Evolutionary conservation across 2,888 invertebrate species (phyloP).

Genomic region (Drosophila colorata): DNA sequence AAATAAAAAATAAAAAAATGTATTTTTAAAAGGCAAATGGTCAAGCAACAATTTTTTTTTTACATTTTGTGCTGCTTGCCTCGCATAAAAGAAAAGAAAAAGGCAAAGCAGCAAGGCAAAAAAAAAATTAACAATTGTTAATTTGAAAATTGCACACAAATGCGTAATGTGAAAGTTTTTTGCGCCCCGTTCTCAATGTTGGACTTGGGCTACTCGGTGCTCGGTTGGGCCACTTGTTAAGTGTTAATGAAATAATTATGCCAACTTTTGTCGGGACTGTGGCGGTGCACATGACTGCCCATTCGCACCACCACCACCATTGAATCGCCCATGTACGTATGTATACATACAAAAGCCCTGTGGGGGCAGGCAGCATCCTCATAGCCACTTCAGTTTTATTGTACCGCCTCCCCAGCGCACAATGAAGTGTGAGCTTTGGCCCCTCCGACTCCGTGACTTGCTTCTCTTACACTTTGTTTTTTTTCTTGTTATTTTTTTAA

Average conservation of each 20-base stretch:
- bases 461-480: constrained; percentile 11
- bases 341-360: constrained; percentile 17
- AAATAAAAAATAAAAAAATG: constrained; percentile 42
- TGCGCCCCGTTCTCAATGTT: constrained; percentile 37
- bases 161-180: constrained; percentile 82
- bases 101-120: constrained; percentile 43
- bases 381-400: constrained; percentile 76
- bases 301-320: constrained; percentile 35
- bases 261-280: constrained; percentile 65
- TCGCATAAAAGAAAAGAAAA: constrained; percentile 50
- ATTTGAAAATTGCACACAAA: constrained; percentile 82
- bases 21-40: constrained; percentile 79
- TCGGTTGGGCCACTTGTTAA: constrained; percentile 73
- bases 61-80: constrained; percentile 29
- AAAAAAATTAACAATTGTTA: constrained; percentile 81
- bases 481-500: constrained; percentile 70
- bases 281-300: constrained; percentile 68
- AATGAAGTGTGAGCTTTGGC: constrained; percentile 70
- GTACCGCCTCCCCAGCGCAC: constrained; percentile 47
- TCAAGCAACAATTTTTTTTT: constrained; percentile 54
- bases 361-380: constrained; percentile 33
- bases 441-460: constrained; percentile 6
- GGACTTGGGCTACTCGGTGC: constrained; percentile 27
- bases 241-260: constrained; percentile 83
- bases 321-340: constrained; percentile 11